These are phyloP conservation scores for Rhabdomys pumilio DNA, from an alignment of 2,797 vertebrate species.

Conservation along the genomic window DNA sequence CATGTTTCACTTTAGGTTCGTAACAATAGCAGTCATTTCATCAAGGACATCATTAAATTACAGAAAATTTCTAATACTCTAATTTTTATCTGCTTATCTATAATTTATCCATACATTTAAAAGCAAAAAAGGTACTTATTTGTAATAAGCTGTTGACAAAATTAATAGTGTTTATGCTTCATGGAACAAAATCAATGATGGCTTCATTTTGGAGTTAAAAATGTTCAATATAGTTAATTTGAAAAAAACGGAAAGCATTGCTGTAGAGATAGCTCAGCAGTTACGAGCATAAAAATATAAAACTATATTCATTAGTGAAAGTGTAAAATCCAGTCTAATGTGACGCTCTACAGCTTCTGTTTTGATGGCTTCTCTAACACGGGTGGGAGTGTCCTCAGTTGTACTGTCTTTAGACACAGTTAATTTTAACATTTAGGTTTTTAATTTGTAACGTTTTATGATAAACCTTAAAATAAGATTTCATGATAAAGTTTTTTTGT, in stretches of 20 bases:
- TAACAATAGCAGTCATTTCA: neutral
- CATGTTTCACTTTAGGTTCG: neutral
- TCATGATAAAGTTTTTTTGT: neutral
- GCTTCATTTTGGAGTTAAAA: constrained; percentile 25
- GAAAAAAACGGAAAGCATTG: constrained; percentile 19
- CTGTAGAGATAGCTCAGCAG: neutral
- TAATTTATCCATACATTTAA: constrained; percentile 16
- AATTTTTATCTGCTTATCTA: constrained; percentile 1
- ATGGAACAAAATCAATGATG: constrained; percentile 11
- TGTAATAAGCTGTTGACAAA: constrained; percentile 14
- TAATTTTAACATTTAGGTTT: neutral
- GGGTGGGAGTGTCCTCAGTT: too few species aligned
- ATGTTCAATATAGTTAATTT: neutral
- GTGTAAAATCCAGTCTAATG: neutral
- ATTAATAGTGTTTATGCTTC: neutral
- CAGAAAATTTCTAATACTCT: neutral
- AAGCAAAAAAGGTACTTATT: neutral
- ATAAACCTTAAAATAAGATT: neutral
- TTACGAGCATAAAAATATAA: neutral
- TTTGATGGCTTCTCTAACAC: neutral
- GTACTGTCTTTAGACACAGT: neutral
- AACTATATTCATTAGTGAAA: neutral
- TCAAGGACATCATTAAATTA: neutral
- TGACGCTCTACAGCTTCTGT: neutral
- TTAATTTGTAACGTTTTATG: neutral